Percentiles rank a stretch among this genome's conserved stretches.
Conservation (phyloP, 2,888 invertebrate species). For the Brenthis daphne region DNA sequence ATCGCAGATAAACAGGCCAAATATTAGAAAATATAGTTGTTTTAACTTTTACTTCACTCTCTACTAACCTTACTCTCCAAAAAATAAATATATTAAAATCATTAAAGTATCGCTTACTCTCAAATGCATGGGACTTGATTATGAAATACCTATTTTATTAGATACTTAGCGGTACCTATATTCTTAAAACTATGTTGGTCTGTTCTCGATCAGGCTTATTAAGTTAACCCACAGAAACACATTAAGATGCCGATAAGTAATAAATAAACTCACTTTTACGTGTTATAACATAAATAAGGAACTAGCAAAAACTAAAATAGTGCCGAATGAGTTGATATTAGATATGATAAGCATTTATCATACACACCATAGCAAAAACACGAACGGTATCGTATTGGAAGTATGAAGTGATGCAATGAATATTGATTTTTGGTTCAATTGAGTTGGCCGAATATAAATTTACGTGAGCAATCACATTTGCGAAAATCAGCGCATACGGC, state of each 20-base stretch:
- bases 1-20: background rate
- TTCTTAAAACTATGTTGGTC: too few species aligned
- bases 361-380: conserved; percentile 60
- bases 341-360: conserved; percentile 13
- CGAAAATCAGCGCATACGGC: conserved; percentile 37
- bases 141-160: too few species aligned
- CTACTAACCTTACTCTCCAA: too few species aligned
- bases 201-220: too few species aligned
- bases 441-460: conserved; percentile 56
- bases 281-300: background rate
- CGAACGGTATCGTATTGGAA: conserved; percentile 59
- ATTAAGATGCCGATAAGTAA: too few species aligned
- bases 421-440: conserved; percentile 68
- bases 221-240: too few species aligned
- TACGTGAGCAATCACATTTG: conserved; percentile 46
- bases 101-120: too few species aligned
- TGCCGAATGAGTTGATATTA: conserved; percentile 6
- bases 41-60: too few species aligned
- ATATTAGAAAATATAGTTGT: background rate
- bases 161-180: too few species aligned
- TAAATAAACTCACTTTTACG: too few species aligned
- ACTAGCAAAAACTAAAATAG: background rate
- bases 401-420: conserved; percentile 64
- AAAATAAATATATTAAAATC: too few species aligned
- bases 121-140: too few species aligned